Evolutionary conservation across 2,888 invertebrate genomes (phyloP).

Genomic region (Chrysotoxum bicinctum): DNA sequence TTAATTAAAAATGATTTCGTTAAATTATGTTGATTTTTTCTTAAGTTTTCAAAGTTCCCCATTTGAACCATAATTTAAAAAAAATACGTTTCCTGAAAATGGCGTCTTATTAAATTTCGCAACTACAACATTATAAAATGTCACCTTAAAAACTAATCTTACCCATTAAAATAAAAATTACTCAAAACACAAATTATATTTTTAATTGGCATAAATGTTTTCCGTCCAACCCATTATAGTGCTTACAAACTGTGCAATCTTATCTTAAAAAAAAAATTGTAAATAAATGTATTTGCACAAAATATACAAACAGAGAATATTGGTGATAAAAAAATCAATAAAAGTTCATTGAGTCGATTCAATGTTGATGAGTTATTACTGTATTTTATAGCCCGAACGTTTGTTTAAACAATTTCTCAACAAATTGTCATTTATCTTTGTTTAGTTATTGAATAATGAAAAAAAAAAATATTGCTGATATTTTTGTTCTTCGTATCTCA

Average conservation of each 20-base stretch:
- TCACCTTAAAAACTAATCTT: not conserved
- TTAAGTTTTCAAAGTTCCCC: too few relatives aligned
- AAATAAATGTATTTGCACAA: conserved; percentile 3
- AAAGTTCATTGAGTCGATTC: conserved; percentile 64
- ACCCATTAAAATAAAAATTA: not conserved
- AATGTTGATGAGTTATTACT: conserved; percentile 39
- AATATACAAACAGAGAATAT: not conserved
- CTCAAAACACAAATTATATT: not conserved
- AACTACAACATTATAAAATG: too few relatives aligned
- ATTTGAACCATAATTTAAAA: too few relatives aligned
- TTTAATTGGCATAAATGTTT: not conserved
- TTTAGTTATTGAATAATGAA: conserved; percentile 30
- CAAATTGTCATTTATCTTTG: conserved; percentile 60
- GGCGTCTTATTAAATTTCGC: too few relatives aligned
- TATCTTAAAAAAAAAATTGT: not conserved
- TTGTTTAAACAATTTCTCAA: conserved; percentile 37
- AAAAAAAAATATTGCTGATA: not conserved
- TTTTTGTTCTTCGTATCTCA: conserved; percentile 10
- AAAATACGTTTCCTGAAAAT: too few relatives aligned
- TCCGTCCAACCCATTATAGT: not conserved
- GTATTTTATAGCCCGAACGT: conserved; percentile 24
- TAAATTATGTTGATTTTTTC: too few relatives aligned
- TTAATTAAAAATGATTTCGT: too few relatives aligned
- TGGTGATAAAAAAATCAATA: conserved; percentile 16
- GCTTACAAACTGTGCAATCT: not conserved